Base-by-base conservation (phyloP, 2,888 invertebrate genomes). In the Caenorhabditis uteleia region DNA sequence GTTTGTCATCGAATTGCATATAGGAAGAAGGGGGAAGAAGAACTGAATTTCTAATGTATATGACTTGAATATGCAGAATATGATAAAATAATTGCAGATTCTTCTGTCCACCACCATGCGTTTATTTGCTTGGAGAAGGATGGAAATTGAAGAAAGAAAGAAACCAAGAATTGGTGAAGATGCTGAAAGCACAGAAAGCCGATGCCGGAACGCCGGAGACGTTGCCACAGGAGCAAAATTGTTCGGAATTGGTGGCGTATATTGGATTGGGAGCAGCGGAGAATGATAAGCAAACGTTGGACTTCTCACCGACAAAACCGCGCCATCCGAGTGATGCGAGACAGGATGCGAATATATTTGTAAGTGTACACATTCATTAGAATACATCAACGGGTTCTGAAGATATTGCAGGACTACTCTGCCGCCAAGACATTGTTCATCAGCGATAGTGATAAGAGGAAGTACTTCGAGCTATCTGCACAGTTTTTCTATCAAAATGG, bases 401-500 rank as follows among this genome's bases (percentile, higher is more conserved):
- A 7, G n/a, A 14, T 38, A 56, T 76, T 81, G 51, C 82, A 88
- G 87, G 94, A 95, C 85, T 99, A 97, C 86, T 97, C 97, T 86
- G 97, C 98, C 1, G 98, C 98, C 38, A 98, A 99, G 86, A 98
- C 97, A 4, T 87, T 99, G 74, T 98, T 93, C 87, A 98, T 99
- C 85, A 95, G 95, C 46, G 98, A 98, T 85, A 94, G 95, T 44
- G 98, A 99, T 86, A 98, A 98, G 85, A 88, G 97, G 72, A 99
- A 99, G 86, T 97, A 98, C 86, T 99, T 99, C 84, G 95, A 95
- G 93, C 88, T 98, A 31, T 92, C 93, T 26, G 95, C 97, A 34
- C 95, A 97, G 86, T 95, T 98, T 93, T 97, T 97, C 84, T 97
- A 97, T 86, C 94, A 94, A 26, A 94, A 92, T 84, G 94, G 94